Conservation (phyloP, 2,113 vertebrate species). For the Oreochromis tanganicae region DNA sequence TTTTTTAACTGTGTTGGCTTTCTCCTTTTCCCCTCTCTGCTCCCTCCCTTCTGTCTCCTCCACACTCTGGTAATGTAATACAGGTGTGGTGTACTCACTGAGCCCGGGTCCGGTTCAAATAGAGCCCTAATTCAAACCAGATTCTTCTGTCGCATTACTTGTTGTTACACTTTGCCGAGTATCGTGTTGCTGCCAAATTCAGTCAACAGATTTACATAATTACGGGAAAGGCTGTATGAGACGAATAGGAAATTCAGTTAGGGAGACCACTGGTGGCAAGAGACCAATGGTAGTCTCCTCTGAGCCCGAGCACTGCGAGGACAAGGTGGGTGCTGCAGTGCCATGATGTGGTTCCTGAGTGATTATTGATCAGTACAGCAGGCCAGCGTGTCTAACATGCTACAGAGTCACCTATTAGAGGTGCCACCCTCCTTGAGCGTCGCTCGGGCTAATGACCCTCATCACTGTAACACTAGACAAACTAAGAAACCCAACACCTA, state of each 20-base stretch:
- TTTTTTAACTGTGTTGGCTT: slow-evolving; percentile 3
- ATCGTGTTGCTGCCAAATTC: slow-evolving; percentile 65
- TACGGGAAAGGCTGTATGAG: slow-evolving; percentile 58
- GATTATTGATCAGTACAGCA: neutral
- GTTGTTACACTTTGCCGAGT: slow-evolving; percentile 61
- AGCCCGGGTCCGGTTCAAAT: slow-evolving; percentile 28
- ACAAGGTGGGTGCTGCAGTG: neutral
- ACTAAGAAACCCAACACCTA: slow-evolving; percentile 52
- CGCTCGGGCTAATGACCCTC: slow-evolving; percentile 27
- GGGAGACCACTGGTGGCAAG: slow-evolving; percentile 60
- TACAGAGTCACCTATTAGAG: slow-evolving; percentile 58
- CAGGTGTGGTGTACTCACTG: slow-evolving; percentile 59
- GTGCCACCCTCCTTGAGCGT: neutral
- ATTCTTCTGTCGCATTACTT: slow-evolving; percentile 53
- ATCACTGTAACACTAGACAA: slow-evolving; percentile 14
- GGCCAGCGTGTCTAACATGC: neutral
- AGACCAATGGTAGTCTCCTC: slow-evolving; percentile 42
- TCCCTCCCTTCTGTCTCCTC: slow-evolving; percentile 19
- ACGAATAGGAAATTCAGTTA: slow-evolving; percentile 72
- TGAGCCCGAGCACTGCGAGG: slow-evolving; percentile 31
- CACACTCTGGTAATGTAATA: slow-evolving; percentile 59
- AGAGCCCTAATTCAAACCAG: slow-evolving; percentile 62
- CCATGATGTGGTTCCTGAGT: neutral
- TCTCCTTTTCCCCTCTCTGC: neutral
- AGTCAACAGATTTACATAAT: slow-evolving; percentile 76